These are phyloP conservation scores for Pterocles burchelli DNA, from an alignment of 2,113 vertebrate species.

Conservation along the genomic window DNA sequence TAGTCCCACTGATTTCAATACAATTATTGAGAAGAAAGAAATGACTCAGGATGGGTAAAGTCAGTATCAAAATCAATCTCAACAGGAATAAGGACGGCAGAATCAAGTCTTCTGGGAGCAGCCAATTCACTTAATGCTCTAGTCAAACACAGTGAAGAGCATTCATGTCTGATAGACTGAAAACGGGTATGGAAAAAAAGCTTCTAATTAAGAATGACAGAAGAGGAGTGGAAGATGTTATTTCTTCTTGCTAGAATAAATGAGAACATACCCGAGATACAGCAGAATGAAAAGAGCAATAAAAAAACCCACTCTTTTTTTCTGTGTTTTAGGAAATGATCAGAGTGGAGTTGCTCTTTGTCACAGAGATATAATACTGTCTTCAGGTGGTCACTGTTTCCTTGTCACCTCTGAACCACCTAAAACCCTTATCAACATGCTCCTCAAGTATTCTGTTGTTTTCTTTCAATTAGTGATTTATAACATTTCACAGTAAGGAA, in stretches of 20 bases:
- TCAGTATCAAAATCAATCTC: conserved; percentile 22
- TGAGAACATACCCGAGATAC: conserved; percentile 26
- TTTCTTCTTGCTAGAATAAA: conserved; percentile 33
- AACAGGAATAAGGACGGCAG: background rate
- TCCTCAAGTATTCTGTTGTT: conserved; percentile 50
- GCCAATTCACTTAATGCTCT: background rate
- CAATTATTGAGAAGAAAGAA: conserved; percentile 21
- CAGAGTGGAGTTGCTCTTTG: conserved; percentile 12
- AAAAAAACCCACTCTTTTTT: background rate
- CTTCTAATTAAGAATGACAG: conserved; percentile 44
- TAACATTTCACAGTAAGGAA: conserved; percentile 46
- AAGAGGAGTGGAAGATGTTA: conserved; percentile 43
- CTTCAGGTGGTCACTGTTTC: conserved; percentile 47
- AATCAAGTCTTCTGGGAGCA: conserved; percentile 17
- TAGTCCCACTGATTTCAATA: conserved; percentile 20
- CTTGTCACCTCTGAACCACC: conserved; percentile 41
- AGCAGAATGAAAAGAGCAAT: background rate
- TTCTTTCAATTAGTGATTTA: conserved; percentile 54
- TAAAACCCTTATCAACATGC: background rate
- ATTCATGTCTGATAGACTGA: conserved; percentile 25
- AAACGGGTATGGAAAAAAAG: conserved; percentile 4
- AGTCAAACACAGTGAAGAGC: background rate
- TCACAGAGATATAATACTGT: conserved; percentile 12
- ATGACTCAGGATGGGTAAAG: background rate
- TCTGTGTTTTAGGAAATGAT: background rate